phyloP scores from a whole-genome alignment of 2,113 vertebrate species.

The Phycodurus eques region DNA sequence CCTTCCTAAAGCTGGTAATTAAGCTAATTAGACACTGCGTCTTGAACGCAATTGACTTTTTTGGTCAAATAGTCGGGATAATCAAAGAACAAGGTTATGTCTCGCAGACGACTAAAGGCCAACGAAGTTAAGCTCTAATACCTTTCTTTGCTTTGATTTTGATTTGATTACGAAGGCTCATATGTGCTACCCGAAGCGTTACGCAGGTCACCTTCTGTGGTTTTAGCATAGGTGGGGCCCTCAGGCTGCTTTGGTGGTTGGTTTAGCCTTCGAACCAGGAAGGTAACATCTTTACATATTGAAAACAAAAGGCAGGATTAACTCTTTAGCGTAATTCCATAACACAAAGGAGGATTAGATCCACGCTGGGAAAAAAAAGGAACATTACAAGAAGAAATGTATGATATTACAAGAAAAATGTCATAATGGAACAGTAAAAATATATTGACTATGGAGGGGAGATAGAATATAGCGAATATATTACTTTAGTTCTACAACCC shows the following conservation, averaged over 20 bases:
- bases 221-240: slow-evolving; percentile 49
- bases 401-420: too few relatives aligned
- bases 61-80: slow-evolving; percentile 52
- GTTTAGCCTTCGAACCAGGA: slow-evolving; percentile 57
- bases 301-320: slow-evolving; percentile 6
- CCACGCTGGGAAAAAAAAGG: not conserved
- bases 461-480: too few relatives aligned
- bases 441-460: too few relatives aligned
- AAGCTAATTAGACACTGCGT: slow-evolving; percentile 66
- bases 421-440: too few relatives aligned
- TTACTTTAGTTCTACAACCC: too few relatives aligned
- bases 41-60: slow-evolving; percentile 56
- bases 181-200: not conserved
- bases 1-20: slow-evolving; percentile 66
- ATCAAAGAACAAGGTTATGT: slow-evolving; percentile 62
- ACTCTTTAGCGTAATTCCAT: not conserved
- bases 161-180: not conserved
- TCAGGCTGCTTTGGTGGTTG: slow-evolving; percentile 42
- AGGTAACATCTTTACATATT: slow-evolving; percentile 38
- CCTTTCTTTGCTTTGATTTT: not conserved
- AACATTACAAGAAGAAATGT: too few relatives aligned
- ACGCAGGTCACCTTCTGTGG: not conserved
- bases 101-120: slow-evolving; percentile 34
- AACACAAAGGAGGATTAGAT: not conserved
- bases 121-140: slow-evolving; percentile 19